Evolutionary conservation across 2,888 invertebrate genomes (phyloP).

Genomic region (Protonemura montana): DNA sequence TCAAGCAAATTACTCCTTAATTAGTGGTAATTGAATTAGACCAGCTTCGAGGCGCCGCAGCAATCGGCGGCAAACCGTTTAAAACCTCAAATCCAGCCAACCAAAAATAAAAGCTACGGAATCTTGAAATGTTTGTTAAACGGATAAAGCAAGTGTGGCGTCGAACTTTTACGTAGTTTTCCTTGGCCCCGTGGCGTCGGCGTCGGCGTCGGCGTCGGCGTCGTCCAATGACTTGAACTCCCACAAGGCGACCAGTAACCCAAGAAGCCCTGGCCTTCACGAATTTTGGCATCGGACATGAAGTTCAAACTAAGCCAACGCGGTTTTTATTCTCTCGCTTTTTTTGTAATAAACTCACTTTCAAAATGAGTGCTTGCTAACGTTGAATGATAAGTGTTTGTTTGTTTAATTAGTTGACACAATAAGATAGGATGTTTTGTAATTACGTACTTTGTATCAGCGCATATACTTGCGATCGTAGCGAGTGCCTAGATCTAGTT

Average conservation of each 20-base stretch:
- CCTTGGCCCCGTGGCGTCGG: not conserved
- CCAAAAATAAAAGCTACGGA: not conserved
- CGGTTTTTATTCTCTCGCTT: not conserved
- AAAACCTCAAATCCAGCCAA: not conserved
- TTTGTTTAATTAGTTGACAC: not conserved
- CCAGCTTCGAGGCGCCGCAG: too few relatives aligned
- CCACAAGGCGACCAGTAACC: conserved; percentile 2
- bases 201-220: conserved; percentile 3
- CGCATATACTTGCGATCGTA: not conserved
- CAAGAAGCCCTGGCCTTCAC: conserved; percentile 23
- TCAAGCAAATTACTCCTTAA: not conserved
- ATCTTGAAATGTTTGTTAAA: conserved; percentile 13
- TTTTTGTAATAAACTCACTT: not conserved
- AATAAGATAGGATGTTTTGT: not conserved
- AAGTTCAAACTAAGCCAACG: conserved; percentile 19
- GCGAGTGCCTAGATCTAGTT: not conserved
- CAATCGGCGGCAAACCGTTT: not conserved
- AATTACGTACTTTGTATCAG: not conserved
- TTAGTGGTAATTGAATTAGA: not conserved
- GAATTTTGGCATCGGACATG: not conserved
- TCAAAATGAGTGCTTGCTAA: not conserved
- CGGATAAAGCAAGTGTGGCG: conserved; percentile 14
- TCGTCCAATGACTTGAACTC: not conserved
- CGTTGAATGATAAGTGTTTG: not conserved
- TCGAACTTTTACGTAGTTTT: not conserved